Evolutionary conservation across 2,888 invertebrate species (phyloP).

Genomic region (Drosophila mimetica): DNA sequence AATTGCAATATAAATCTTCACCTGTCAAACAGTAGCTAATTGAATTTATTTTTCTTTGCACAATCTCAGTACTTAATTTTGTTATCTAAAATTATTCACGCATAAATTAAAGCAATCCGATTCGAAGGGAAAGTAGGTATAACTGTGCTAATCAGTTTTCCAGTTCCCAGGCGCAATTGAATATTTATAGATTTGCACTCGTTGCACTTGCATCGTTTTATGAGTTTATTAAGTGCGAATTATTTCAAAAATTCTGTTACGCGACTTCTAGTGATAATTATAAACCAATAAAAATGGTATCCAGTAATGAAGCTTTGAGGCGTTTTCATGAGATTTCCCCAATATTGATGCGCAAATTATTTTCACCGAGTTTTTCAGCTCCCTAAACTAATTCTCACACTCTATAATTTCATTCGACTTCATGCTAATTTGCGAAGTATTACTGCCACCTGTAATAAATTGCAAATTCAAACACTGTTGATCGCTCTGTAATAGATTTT

Average conservation of each 20-base stretch:
- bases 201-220: constrained; percentile 36
- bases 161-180: constrained; percentile 60
- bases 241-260: constrained; percentile 29
- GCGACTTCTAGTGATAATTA: constrained; percentile 19
- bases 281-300: background rate
- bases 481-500: constrained; percentile 2
- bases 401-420: constrained; percentile 4
- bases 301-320: background rate
- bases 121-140: constrained; percentile 44
- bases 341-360: constrained; percentile 22
- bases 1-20: constrained; percentile 28
- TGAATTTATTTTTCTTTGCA: constrained; percentile 31
- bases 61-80: constrained; percentile 41
- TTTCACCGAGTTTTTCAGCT: constrained; percentile 1
- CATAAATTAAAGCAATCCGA: constrained; percentile 54
- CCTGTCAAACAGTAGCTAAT: constrained; percentile 19
- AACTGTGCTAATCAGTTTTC: constrained; percentile 18
- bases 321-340: constrained; percentile 6
- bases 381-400: constrained; percentile 21
- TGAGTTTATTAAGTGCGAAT: constrained; percentile 53
- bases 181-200: constrained; percentile 57
- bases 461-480: constrained; percentile 9
- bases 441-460: background rate
- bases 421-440: constrained; percentile 11
- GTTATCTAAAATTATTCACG: constrained; percentile 58